Conservation (phyloP, 2,797 vertebrate species). For the Anabacerthia variegaticeps region DNA sequence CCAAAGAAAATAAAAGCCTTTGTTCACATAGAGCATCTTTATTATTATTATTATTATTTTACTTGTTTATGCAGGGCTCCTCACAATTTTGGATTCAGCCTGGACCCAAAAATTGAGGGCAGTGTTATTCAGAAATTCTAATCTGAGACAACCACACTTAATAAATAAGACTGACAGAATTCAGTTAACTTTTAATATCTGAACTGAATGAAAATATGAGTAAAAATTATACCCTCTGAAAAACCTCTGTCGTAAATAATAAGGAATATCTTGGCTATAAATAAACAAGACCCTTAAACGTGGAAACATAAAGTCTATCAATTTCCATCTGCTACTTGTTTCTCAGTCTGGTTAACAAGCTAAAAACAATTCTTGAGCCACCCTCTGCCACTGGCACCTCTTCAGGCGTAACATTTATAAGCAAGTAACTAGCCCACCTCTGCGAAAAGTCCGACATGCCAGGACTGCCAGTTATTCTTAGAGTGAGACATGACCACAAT, state of each 20-base stretch:
- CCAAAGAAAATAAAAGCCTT: background rate
- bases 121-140: background rate
- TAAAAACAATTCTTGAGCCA: conserved; percentile 44
- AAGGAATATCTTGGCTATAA: background rate
- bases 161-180: background rate
- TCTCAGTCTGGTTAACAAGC: background rate
- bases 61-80: background rate
- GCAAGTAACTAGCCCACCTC: background rate
- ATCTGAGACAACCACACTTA: background rate
- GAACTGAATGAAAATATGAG: background rate
- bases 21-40: background rate
- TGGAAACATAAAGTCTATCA: background rate
- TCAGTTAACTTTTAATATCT: background rate
- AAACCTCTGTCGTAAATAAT: background rate
- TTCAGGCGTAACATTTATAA: background rate
- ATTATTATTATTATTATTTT: background rate
- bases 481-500: conserved; percentile 37
- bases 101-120: background rate
- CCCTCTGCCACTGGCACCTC: background rate
- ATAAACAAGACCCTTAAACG: conserved; percentile 12
- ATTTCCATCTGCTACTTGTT: conserved; percentile 30
- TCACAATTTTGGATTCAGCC: background rate
- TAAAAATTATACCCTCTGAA: background rate
- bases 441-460: conserved; percentile 45
- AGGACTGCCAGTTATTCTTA: conserved; percentile 45